Conservation (phyloP, 2,797 vertebrate species). For the Peromyscus aztecus region DNA sequence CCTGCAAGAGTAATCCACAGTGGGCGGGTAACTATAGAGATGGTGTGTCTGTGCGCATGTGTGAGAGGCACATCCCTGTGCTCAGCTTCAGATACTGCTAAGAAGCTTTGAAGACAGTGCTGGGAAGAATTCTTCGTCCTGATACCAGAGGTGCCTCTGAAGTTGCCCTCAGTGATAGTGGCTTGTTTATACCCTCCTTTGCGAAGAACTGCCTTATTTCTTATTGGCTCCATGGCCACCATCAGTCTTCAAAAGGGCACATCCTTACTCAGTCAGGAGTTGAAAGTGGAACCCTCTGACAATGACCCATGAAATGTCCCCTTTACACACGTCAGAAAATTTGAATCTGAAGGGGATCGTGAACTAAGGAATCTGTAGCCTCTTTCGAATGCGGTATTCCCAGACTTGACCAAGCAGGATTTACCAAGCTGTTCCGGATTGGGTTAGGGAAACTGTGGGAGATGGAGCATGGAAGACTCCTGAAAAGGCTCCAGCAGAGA, state of each 20-base stretch:
- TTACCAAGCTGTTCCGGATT: not conserved
- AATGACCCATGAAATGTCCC: not conserved
- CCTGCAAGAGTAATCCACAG: no score
- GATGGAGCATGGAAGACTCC: not conserved
- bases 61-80: not conserved
- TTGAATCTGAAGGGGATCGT: not conserved
- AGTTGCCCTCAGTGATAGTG: rapidly evolving
- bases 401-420: not conserved
- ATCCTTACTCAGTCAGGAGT: not conserved
- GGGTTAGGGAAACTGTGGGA: not conserved
- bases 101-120: not conserved
- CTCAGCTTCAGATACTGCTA: not conserved
- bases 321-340: conserved; percentile 11
- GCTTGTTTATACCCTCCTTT: not conserved
- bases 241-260: not conserved
- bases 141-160: not conserved
- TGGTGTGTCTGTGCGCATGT: not conserved
- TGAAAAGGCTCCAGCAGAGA: not conserved
- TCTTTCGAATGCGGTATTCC: not conserved
- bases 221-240: not conserved
- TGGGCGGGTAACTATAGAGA: not conserved
- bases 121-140: not conserved
- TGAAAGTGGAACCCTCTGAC: conserved; percentile 6
- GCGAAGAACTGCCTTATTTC: not conserved
- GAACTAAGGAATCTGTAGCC: not conserved